A percentile compares a stretch with the other conserved stretches of the same genome.
Conservation (phyloP, 37 sponge, comb jelly and placozoan species). For the Haliclona indistincta region DNA sequence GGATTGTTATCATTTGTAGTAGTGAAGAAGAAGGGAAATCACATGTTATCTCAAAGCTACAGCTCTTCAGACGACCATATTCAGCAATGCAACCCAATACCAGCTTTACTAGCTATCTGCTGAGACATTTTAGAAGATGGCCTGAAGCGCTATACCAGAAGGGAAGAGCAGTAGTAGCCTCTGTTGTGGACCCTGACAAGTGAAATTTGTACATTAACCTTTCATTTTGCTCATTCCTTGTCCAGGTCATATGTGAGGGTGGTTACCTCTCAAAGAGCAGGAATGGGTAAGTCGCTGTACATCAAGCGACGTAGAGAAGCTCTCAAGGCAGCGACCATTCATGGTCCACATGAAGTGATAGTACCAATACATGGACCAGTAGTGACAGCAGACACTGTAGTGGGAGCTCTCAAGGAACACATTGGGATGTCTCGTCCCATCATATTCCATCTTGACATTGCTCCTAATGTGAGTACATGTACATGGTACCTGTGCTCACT, state of each 20-base stretch:
- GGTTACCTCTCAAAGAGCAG: conserved; percentile 54
- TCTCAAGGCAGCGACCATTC: background rate
- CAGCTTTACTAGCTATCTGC: conserved; percentile 16
- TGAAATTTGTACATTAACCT: too few species aligned
- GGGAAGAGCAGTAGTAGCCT: background rate
- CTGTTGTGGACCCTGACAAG: conserved; percentile 39
- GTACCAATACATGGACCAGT: conserved; percentile 64
- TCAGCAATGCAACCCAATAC: background rate
- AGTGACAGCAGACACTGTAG: conserved; percentile 43
- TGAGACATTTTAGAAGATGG: background rate
- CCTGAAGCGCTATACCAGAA: background rate
- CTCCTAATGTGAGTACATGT: conserved; percentile 50
- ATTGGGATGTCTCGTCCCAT: background rate
- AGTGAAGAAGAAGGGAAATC: conserved; percentile 40
- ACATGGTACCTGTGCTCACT: too few species aligned
- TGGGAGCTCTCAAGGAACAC: conserved; percentile 26
- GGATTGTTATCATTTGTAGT: conserved; percentile 54
- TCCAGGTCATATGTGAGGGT: conserved; percentile 62
- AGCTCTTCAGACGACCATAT: conserved; percentile 1
- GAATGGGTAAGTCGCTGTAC: conserved; percentile 79
- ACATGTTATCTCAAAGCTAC: conserved; percentile 48
- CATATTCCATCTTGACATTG: conserved; percentile 59
- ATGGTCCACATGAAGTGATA: background rate
- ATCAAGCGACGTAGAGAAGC: conserved; percentile 25
- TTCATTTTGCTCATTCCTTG: too few species aligned